Conservation (phyloP, 2,113 vertebrate genomes). For the Corythornis madagascariensis region DNA sequence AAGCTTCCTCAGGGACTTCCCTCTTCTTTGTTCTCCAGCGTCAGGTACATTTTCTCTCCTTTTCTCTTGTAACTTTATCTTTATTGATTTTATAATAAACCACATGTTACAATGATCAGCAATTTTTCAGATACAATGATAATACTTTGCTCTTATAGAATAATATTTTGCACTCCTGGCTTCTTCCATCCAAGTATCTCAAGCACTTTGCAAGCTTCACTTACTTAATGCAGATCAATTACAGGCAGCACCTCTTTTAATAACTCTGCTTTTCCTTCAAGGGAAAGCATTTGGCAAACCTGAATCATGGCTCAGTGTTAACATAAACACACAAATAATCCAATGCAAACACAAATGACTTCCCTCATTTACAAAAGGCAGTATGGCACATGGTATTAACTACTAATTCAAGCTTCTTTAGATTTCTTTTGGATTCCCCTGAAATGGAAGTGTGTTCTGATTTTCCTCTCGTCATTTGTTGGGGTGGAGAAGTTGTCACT, state of each 20-base stretch:
- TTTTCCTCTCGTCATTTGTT: neutral
- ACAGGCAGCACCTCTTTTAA: slow-evolving; percentile 61
- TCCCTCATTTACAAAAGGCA: slow-evolving; percentile 18
- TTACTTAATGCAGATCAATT: slow-evolving; percentile 56
- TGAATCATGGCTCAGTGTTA: neutral
- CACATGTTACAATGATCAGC: slow-evolving; percentile 64
- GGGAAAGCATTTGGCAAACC: slow-evolving; percentile 46
- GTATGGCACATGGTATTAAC: neutral
- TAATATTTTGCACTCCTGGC: slow-evolving; percentile 59
- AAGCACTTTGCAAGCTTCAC: slow-evolving; percentile 49
- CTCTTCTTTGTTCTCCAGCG: slow-evolving; percentile 49
- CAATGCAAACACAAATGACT: slow-evolving; percentile 37
- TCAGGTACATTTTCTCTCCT: slow-evolving; percentile 55
- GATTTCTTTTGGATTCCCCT: slow-evolving; percentile 51
- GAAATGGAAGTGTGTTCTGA: neutral
- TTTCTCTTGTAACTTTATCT: slow-evolving; percentile 65
- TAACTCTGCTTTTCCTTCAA: slow-evolving; percentile 54
- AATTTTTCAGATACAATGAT: slow-evolving; percentile 58
- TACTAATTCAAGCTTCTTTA: neutral
- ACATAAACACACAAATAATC: slow-evolving; percentile 55
- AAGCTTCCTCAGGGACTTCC: slow-evolving; percentile 52
- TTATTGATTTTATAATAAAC: slow-evolving; percentile 75
- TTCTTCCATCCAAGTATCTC: slow-evolving; percentile 31
- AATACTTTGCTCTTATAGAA: slow-evolving; percentile 60
- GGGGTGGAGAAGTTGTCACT: slow-evolving; percentile 33